Evolutionary conservation across 1,140 invertebrate species (phyloP).

Genomic region (Lepidurus packardi): DNA sequence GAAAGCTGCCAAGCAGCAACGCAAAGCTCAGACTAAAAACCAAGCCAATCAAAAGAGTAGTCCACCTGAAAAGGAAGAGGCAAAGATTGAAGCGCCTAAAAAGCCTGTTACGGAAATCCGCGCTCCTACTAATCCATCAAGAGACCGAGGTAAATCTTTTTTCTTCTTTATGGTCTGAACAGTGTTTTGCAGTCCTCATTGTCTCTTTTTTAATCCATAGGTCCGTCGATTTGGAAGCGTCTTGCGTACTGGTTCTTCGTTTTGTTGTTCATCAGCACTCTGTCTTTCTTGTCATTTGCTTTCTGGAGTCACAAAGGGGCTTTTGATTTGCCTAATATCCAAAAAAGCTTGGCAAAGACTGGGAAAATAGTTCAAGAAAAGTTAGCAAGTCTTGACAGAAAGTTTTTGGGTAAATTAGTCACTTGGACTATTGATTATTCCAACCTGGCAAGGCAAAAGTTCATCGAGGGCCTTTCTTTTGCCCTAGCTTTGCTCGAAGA

Average conservation of each 20-base stretch:
- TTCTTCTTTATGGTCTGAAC: neutral
- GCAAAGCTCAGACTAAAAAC: constrained; percentile 24
- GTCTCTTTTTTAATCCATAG: neutral
- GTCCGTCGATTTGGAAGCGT: neutral
- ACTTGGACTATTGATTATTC: neutral
- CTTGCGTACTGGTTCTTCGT: neutral
- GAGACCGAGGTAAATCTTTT: neutral
- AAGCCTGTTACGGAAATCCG: neutral
- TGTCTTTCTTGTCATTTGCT: neutral
- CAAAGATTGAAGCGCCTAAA: neutral
- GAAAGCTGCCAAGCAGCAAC: constrained; percentile 32
- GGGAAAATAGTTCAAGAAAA: neutral
- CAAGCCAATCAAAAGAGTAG: constrained; percentile 4
- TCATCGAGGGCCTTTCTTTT: neutral
- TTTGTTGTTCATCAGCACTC: neutral
- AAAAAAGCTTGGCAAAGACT: neutral
- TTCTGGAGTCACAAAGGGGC: neutral
- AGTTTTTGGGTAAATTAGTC: neutral
- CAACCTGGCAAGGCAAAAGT: neutral
- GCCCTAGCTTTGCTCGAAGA: neutral
- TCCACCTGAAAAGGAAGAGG: neutral
- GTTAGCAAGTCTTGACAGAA: neutral
- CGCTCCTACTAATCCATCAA: neutral
- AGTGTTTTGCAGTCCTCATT: neutral
- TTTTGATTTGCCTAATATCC: neutral